Evolutionary conservation across 2,888 invertebrate species (phyloP).

Genomic region (Omphaloscelis lunosa): DNA sequence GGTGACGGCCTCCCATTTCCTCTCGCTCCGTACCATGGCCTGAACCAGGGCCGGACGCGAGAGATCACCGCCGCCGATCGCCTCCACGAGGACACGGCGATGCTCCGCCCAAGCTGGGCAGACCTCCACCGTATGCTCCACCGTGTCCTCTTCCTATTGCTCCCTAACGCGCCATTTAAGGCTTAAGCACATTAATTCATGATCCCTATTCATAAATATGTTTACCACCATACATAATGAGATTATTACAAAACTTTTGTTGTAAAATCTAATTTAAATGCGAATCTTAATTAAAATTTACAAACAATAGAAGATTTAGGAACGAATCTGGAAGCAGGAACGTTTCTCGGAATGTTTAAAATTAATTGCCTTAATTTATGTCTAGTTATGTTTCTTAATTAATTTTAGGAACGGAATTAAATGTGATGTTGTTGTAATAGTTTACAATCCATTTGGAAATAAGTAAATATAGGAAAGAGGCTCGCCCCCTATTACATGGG

Average conservation of each 20-base stretch:
- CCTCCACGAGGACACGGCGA: no score
- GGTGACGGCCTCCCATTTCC: no score
- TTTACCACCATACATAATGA: constrained; percentile 18
- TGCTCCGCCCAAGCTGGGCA: no score
- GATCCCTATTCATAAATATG: constrained; percentile 25
- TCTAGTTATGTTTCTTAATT: constrained; percentile 32
- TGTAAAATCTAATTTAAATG: constrained; percentile 54
- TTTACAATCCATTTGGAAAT: not conserved
- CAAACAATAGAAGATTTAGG: constrained; percentile 55
- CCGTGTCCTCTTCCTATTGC: no score
- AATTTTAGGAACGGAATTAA: constrained; percentile 1
- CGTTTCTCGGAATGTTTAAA: constrained; percentile 36
- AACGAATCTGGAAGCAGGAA: constrained; percentile 12
- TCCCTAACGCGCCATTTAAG: constrained; percentile 17
- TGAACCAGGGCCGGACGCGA: no score
- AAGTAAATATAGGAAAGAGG: not conserved
- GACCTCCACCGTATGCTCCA: no score
- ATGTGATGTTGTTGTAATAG: not conserved
- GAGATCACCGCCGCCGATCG: no score
- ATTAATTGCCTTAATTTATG: constrained; percentile 46
- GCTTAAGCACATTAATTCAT: constrained; percentile 20
- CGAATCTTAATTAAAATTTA: constrained; percentile 53
- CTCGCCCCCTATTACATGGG: no score
- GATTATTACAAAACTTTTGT: constrained; percentile 54
- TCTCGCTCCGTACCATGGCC: no score